Percentiles rank a stretch among this genome's conserved stretches.
Evolutionary conservation across 2,888 invertebrate genomes (phyloP).

Genomic region (Byasa hedistus): DNA sequence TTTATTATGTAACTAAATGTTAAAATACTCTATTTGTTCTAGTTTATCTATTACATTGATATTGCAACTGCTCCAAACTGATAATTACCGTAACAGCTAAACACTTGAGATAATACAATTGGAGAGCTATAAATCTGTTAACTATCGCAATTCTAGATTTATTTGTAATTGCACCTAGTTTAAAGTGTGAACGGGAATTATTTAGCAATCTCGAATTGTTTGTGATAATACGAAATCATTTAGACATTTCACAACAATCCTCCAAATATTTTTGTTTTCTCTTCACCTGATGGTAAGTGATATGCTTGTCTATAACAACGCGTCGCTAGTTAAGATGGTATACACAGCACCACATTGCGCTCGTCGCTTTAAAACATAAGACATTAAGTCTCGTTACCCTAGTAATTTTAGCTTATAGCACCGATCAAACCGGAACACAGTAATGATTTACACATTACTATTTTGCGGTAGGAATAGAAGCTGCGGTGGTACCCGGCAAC

Average conservation of each 20-base stretch:
- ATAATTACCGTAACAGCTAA: constrained; percentile 18
- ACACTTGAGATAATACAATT: constrained; percentile 13
- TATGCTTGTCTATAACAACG: too few relatives aligned
- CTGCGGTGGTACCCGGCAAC: too few relatives aligned
- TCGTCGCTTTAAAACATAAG: too few relatives aligned
- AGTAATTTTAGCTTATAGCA: too few relatives aligned
- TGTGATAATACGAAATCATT: not conserved
- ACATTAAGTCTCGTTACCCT: too few relatives aligned
- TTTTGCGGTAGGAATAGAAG: too few relatives aligned
- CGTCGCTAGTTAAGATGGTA: too few relatives aligned
- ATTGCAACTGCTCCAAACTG: constrained; percentile 5
- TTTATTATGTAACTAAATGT: not conserved
- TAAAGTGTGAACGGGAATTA: not conserved
- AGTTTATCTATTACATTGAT: not conserved
- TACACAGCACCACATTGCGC: too few relatives aligned
- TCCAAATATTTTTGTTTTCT: too few relatives aligned
- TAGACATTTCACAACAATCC: not conserved
- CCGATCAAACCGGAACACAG: too few relatives aligned
- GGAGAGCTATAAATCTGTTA: constrained; percentile 11
- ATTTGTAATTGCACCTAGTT: not conserved
- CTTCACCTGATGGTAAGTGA: too few relatives aligned
- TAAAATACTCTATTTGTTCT: not conserved
- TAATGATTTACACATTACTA: too few relatives aligned
- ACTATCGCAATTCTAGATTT: constrained; percentile 16
- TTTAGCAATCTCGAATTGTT: constrained; percentile 7